Percentiles rank a stretch among this genome's conserved stretches.
These are phyloP conservation scores for Todiramphus saurophagus DNA, from an alignment of 2,113 vertebrate species.

Conservation along the genomic window DNA sequence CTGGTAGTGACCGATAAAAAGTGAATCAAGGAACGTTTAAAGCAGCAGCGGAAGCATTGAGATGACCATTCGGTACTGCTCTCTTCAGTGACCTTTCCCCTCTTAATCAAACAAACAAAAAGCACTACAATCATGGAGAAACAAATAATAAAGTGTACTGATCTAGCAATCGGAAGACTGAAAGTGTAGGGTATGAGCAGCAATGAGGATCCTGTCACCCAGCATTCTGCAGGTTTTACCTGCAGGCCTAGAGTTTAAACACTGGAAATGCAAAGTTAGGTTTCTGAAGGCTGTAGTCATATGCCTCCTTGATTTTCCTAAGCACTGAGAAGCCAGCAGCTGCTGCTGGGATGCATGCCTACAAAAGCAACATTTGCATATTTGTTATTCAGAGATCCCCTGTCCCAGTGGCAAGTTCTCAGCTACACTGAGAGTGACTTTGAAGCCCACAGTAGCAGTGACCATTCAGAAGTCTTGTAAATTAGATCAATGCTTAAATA, in stretches of 20 bases:
- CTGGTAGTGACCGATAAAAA: neutral
- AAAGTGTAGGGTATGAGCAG: neutral
- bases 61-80: neutral
- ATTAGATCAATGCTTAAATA: neutral
- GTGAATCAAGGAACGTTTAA: neutral
- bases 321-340: neutral
- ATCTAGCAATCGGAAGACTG: neutral
- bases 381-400: neutral
- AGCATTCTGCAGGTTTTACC: neutral
- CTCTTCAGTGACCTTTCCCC: neutral
- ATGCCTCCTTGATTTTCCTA: neutral
- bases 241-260: neutral
- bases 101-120: neutral
- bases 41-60: neutral
- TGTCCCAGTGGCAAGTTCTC: neutral
- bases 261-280: neutral
- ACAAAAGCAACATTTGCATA: neutral
- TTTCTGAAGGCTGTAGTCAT: neutral
- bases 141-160: neutral
- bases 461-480: neutral
- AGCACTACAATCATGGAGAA: neutral
- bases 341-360: neutral
- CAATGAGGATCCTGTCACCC: accelerated
- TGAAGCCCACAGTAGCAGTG: neutral
- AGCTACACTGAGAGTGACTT: neutral